phyloP scores from a whole-genome alignment of 2,797 vertebrate genomes.

The Semaprochilodus insignis region DNA sequence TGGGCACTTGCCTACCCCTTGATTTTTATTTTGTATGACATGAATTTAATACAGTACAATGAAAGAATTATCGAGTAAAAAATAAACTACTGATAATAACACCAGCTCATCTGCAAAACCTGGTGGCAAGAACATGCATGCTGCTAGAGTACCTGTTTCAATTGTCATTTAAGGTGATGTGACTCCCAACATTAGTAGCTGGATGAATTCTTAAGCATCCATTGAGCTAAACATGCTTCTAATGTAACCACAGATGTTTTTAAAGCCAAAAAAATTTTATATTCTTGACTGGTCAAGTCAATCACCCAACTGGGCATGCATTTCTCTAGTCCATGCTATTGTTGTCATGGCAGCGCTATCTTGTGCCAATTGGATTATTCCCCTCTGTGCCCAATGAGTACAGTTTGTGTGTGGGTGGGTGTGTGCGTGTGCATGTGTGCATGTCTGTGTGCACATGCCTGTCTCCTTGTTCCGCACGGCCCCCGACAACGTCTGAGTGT shows the following conservation, averaged over 20 bases:
- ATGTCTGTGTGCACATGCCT: constrained; percentile 8
- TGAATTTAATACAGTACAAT: no score
- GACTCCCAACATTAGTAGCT: not conserved
- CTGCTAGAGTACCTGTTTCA: not conserved
- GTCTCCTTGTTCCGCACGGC: constrained; percentile 28
- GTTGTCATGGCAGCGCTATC: constrained; percentile 54
- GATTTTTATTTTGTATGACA: no score
- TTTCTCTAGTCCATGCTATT: constrained; percentile 39
- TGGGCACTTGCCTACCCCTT: no score
- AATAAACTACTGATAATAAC: no score
- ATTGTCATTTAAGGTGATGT: not conserved
- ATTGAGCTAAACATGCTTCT: not conserved
- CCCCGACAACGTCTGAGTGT: constrained; percentile 32
- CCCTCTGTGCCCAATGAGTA: constrained; percentile 53
- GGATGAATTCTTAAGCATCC: not conserved
- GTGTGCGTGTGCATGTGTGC: constrained; percentile 18
- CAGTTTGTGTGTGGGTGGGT: constrained; percentile 42
- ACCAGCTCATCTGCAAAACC: no score
- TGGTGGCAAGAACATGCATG: no score
- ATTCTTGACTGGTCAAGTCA: not conserved
- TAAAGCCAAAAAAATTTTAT: not conserved
- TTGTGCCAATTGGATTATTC: constrained; percentile 60
- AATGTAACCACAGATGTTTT: not conserved
- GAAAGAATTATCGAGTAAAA: no score
- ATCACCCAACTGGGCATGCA: not conserved